Base-by-base conservation (phyloP, 1,140 invertebrate species). In the Gonatopus flavifemur region DNA sequence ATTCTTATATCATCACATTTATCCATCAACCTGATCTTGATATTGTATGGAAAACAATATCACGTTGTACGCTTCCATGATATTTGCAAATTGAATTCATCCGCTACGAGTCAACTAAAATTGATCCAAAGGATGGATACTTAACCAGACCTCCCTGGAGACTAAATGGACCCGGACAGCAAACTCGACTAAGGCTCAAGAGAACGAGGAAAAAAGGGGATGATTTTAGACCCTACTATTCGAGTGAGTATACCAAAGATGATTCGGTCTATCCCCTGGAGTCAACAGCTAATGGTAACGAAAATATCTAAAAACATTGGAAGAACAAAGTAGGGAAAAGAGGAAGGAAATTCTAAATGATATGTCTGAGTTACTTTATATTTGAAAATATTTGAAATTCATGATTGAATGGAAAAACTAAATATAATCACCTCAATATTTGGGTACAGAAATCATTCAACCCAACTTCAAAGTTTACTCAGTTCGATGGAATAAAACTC, bases 41-140 rank as follows among this genome's bases (percentile, higher is more conserved):
- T 32, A 32, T 32, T 15, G 16, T 32, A 13, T 13, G 32, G 4
- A 19, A n/a, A 39, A 39, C 21, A 6, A 39, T 22, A 39, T 39
- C 21, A 33, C 9, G 9, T 28, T 48, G 32, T 43, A 19, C 39
- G 16, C 18, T 35, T 24, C 39, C 42, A 55, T 18, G 43, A 54
- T 52, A 47, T 57, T 54, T 33, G 40, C 47, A 57, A 62, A 62
- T 62, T 54, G 43, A 51, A 50, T 62, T 57, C 50, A 53, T 53
- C 33, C 37, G 59, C 43, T 54, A 55, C 53, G 37, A 20, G 33
- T 38, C 38, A 38, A 19, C 53, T 33, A 49, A 47, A 55, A 44
- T 55, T 37, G 53, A 55, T 55, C 49, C 41, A 16, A 55, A 55
- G 35, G 53, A 57, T 53, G 59, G 55, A 40, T 46, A 51, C 44